Percentiles rank a stretch among this genome's conserved stretches.
Evolutionary conservation across 2,113 vertebrate genomes (phyloP).

Genomic region (Pseudonaja textilis): DNA sequence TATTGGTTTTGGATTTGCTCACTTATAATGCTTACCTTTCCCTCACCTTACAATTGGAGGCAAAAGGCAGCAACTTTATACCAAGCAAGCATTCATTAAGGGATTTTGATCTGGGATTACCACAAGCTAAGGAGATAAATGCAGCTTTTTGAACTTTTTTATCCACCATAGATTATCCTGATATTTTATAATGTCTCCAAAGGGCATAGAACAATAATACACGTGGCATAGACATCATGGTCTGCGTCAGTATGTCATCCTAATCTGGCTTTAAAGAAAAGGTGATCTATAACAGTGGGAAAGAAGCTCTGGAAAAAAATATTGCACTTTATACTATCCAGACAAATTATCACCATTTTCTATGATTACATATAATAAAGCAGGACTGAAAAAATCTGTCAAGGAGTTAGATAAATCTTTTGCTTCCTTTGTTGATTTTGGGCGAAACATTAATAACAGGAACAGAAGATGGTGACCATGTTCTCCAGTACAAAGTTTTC

Average conservation of each 20-base stretch:
- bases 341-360: background rate
- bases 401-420: background rate
- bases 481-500: background rate
- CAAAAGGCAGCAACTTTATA: background rate
- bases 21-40: conserved; percentile 7
- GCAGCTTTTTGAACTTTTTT: background rate
- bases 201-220: background rate
- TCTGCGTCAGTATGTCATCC: background rate
- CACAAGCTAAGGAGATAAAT: background rate
- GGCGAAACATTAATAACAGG: background rate
- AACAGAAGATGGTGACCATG: background rate
- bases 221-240: background rate
- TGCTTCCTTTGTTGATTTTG: background rate
- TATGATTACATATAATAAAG: background rate
- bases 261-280: background rate
- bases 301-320: background rate
- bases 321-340: background rate
- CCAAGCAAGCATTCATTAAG: background rate
- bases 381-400: background rate
- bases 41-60: background rate
- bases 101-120: background rate
- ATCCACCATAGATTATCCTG: background rate
- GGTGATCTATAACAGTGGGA: background rate
- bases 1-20: background rate
- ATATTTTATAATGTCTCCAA: conserved; percentile 17